Percentiles rank a stretch among this genome's conserved stretches.
These are phyloP conservation scores for Helobdella robusta DNA, from an alignment of 2,888 invertebrate species.

Conservation along the genomic window DNA sequence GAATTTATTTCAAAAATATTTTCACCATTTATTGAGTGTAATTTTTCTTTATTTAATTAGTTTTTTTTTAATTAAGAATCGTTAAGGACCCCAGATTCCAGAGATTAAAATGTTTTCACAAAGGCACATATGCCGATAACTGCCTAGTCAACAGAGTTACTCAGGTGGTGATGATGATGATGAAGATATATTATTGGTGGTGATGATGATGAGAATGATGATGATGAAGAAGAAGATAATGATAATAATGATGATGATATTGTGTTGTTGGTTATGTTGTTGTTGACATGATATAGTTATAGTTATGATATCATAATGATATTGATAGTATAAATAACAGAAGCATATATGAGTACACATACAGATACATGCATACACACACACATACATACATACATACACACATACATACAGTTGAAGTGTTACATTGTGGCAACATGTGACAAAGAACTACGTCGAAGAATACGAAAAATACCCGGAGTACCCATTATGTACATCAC, in stretches of 20 bases:
- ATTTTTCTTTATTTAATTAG: background rate
- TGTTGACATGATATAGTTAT: no score
- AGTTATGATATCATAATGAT: no score
- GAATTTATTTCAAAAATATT: background rate
- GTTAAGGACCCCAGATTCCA: constrained; percentile 89
- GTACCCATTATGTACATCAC: constrained; percentile 97
- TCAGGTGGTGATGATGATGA: no score
- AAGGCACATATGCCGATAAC: constrained; percentile 97
- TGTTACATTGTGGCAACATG: constrained; percentile 99
- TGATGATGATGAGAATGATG: no score
- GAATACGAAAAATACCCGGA: constrained; percentile 93
- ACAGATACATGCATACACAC: constrained; percentile 6
- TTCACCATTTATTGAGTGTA: background rate
- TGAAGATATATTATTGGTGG: no score
- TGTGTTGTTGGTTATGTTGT: no score
- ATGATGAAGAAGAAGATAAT: no score
- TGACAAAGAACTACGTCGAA: constrained; percentile 87
- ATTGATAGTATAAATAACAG: no score
- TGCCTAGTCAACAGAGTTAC: constrained; percentile 89
- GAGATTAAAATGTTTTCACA: constrained; percentile 81
- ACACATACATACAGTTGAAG: constrained; percentile 64
- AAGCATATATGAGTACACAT: background rate
- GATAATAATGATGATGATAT: no score
- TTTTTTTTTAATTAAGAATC: constrained; percentile 54
- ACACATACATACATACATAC: constrained; percentile 12